Evolutionary conservation across 2,113 vertebrate genomes (phyloP).

Genomic region (Spilogale gracilis): DNA sequence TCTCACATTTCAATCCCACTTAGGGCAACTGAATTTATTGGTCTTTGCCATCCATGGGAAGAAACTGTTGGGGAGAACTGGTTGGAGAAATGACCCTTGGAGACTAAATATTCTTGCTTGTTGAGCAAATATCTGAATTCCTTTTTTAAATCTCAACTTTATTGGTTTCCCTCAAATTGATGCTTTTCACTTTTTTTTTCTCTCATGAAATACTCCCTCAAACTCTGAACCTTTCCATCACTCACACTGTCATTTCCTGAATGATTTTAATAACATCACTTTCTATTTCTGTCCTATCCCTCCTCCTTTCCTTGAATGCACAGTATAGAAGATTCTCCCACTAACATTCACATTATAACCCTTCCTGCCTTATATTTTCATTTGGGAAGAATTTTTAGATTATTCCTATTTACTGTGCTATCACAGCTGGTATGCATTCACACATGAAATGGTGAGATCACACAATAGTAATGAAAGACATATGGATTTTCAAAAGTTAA

Average conservation of each 20-base stretch:
- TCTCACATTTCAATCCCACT: neutral
- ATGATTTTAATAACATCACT: neutral
- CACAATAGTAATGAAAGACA: neutral
- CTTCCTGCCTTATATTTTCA: neutral
- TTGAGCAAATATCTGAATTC: neutral
- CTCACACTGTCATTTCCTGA: neutral
- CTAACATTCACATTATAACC: neutral
- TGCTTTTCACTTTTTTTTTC: neutral
- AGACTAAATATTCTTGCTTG: neutral
- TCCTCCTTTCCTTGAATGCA: neutral
- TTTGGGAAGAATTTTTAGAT: neutral
- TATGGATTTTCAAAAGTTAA: neutral
- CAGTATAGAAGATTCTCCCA: neutral
- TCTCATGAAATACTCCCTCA: neutral
- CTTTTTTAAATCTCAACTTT: neutral
- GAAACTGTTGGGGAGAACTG: neutral
- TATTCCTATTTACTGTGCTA: neutral
- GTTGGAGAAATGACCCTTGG: neutral
- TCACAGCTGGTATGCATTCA: neutral
- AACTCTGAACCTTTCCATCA: neutral
- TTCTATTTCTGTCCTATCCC: neutral
- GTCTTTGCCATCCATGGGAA: neutral
- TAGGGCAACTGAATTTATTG: neutral
- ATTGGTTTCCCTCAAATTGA: neutral
- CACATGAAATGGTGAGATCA: neutral